Base-by-base conservation (phyloP, 2,797 vertebrate species). In the Chaenodraco wilsoni region DNA sequence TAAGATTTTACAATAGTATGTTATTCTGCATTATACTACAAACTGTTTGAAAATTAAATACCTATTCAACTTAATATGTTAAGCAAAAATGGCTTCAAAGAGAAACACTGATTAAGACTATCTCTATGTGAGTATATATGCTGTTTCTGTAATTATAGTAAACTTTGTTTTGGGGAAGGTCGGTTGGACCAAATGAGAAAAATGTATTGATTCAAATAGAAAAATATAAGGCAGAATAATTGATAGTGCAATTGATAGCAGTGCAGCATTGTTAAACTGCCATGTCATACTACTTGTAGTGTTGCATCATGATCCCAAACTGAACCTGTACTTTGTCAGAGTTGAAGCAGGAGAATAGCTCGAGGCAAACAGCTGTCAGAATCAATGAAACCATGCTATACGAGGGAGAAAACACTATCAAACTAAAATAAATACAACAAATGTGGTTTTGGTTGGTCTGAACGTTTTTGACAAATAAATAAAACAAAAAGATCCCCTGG, bases 311-410 rank as follows among this genome's bases (percentile, higher is more conserved):
- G 21, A 55, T 65, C 14, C 62, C 17, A 17, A 9, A 60, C 19
- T 79, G 68, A 51, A 68, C 41, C 63, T 69, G 74, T 74, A 57
- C 56, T 74, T 49, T 81, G 66, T 76, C 72, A 76, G 65, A 76
- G 69, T 14, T 66, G 70, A 68, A 68, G 74, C 65, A 65, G 46
- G 67, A 79, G 77, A 79, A 83, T 71, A 83, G 79, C 87, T 68
- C 68, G 44, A 89, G 83, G 83, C 73, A 71, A 73, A 56, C 62
- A 69, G 67, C 82, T 87, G 83, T 86, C 87, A 79, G 45, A 75
- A 54, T 81, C 65, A 72, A 86, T 85, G 49, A 77, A 78, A 58
- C 40, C 69, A 37, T 52, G 69, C 41, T 69, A 62, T 51, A 68
- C 7, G 3, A 72, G 61, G 27, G 14, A 33, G 65, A 64, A 68